Evolutionary conservation across 2,888 invertebrate genomes (phyloP).

Genomic region (Amiota minor): DNA sequence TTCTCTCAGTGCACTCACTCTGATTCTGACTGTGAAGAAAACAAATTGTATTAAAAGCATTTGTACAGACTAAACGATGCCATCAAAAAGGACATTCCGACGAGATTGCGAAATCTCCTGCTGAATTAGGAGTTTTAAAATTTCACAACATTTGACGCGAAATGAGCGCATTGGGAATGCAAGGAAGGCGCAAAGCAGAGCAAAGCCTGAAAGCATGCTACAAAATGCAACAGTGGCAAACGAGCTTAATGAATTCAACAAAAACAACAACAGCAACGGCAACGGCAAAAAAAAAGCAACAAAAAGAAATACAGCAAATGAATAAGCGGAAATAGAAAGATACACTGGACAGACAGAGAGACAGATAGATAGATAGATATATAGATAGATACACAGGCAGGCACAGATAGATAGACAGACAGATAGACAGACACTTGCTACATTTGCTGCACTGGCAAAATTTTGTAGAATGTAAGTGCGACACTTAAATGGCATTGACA

Average conservation of each 20-base stretch:
- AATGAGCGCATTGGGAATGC: constrained; percentile 31
- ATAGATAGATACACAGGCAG: constrained; percentile 53
- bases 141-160: constrained; percentile 43
- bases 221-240: constrained; percentile 36
- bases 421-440: constrained; percentile 16
- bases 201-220: constrained; percentile 26
- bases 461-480: constrained; percentile 6
- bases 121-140: constrained; percentile 40
- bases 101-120: background rate
- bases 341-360: constrained; percentile 3
- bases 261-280: background rate
- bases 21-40: background rate
- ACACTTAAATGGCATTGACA: constrained; percentile 46
- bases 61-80: constrained; percentile 41
- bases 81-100: constrained; percentile 42
- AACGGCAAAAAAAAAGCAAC: background rate
- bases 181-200: background rate
- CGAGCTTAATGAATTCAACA: constrained; percentile 40
- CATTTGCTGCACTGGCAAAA: constrained; percentile 10
- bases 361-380: constrained; percentile 3
- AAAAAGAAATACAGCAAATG: constrained; percentile 26
- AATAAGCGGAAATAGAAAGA: background rate
- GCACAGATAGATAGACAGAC: constrained; percentile 46
- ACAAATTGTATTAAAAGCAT: constrained; percentile 35
- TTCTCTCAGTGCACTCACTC: too few relatives aligned